Evolutionary conservation across 2,797 vertebrate species (phyloP), one percentile per base, ranked within the genome.

Genomic region (Liparis tanakae): DNA sequence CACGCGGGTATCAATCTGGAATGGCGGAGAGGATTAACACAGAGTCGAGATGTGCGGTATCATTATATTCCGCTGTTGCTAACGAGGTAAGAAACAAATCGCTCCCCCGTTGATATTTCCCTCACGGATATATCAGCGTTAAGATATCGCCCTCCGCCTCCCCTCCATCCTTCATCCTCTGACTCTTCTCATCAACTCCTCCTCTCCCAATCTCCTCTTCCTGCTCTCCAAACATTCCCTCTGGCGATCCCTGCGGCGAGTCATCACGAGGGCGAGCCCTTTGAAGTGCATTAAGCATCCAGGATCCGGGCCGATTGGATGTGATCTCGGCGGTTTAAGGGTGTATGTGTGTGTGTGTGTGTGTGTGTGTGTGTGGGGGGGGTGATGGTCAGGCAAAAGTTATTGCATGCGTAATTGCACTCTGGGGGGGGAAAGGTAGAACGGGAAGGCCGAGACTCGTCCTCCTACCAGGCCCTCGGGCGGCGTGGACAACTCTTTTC

Each of bases 401-500:
- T 84, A 86, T 85, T 74, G 83, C 80, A 70, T 58, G 82, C 5
- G 55, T 92, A 92, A 92, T 92, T 89, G 89, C 76, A 81, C 89
- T 82, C 85, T 70, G 61, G 90, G 85, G 90, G 85, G 88, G 85
- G 88, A 85, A 84, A 78, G 82, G 80, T 79, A 80, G 69, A 85
- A 68, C 72, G 36, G 76, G 13, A 18, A 50, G 67, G 55, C 51
- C 84, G 61, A 71, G 67, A 81, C 76, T 76, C 78, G 83, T 79
- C 85, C 72, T 64, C 44, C 75, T 74, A 80, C 77, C 78, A 6
- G 85, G 82, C 76, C 90, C 82, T 76, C 62, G 5, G 84, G 88
- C 84, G 41, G 57, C 79, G 36, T 22, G 73, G 84, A 64, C 83
- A 69, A 64, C 70, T 63, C 74, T 66, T 59, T 67, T 78, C 69